Evolutionary conservation across 2,797 vertebrate species (phyloP).

Genomic region (Streptopelia turtur): DNA sequence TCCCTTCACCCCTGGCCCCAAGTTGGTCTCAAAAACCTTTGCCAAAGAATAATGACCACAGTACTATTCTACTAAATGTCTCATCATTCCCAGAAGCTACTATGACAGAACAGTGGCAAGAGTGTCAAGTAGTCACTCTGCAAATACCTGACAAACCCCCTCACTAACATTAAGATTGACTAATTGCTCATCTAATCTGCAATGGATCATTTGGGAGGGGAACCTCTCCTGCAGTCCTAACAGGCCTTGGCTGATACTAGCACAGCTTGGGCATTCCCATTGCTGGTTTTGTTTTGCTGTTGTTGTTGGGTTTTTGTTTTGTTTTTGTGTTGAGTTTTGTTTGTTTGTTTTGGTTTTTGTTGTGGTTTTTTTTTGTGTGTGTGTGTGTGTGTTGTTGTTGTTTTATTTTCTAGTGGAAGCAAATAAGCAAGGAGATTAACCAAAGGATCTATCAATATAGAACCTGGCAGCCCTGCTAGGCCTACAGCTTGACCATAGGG

Average conservation of each 20-base stretch:
- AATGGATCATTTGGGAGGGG: background rate
- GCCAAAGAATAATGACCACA: background rate
- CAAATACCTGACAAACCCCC: background rate
- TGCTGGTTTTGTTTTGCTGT: background rate
- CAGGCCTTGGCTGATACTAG: background rate
- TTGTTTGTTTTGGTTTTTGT: too few relatives aligned
- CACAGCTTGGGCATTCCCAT: background rate
- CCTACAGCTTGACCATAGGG: background rate
- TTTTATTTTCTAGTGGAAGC: background rate
- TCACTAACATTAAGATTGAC: background rate
- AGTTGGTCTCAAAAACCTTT: background rate
- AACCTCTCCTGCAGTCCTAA: background rate
- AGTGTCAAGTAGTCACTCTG: background rate
- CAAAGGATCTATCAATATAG: background rate
- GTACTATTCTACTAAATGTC: background rate
- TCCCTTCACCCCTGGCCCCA: background rate
- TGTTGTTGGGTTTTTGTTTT: too few relatives aligned
- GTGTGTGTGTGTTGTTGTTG: too few relatives aligned
- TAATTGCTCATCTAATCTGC: background rate
- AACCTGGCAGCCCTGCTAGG: background rate
- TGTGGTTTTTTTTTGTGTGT: too few relatives aligned
- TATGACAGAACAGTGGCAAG: background rate
- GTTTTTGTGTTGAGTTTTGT: too few relatives aligned
- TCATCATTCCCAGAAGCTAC: background rate
- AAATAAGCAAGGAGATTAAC: background rate